These are phyloP conservation scores for Anguilla pacifica DNA, from an alignment of 2,797 vertebrate genomes.

Conservation along the genomic window DNA sequence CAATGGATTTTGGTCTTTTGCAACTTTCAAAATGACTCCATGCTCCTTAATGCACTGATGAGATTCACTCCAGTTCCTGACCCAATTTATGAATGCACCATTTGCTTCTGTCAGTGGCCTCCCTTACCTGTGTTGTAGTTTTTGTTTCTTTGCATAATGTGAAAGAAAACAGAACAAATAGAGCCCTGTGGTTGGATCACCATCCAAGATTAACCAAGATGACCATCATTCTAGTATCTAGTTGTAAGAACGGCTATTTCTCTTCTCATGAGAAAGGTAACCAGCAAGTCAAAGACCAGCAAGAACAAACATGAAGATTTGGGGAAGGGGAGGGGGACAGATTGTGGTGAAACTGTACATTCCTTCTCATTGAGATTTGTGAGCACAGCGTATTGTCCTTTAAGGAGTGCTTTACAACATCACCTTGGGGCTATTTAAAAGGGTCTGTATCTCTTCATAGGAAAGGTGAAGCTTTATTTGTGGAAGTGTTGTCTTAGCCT, in stretches of 20 bases:
- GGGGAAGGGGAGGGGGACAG: not conserved
- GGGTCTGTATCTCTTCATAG: conserved; percentile 2
- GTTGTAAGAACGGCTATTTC: not conserved
- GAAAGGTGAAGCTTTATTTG: conserved; percentile 12
- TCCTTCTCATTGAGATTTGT: conserved; percentile 14
- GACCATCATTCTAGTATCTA: not conserved
- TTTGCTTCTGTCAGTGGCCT: not conserved
- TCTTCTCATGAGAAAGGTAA: conserved; percentile 17
- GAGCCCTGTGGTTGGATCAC: not conserved
- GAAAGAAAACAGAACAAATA: not conserved
- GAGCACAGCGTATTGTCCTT: conserved; percentile 20
- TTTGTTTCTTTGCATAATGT: conserved; percentile 19
- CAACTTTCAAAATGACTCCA: not conserved
- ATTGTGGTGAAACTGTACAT: not conserved
- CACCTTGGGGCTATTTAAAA: conserved; percentile 3
- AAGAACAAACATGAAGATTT: conserved; percentile 15
- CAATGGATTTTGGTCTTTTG: too few species aligned
- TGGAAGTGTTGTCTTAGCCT: conserved; percentile 28
- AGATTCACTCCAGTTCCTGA: not conserved
- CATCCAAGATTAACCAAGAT: not conserved
- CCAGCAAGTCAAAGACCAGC: conserved; percentile 6
- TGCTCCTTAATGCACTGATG: not conserved
- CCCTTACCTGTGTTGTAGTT: not conserved
- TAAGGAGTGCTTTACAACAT: not conserved
- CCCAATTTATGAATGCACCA: not conserved